phyloP scores from a whole-genome alignment of 2,113 vertebrate genomes.

The Vidua chalybeata region DNA sequence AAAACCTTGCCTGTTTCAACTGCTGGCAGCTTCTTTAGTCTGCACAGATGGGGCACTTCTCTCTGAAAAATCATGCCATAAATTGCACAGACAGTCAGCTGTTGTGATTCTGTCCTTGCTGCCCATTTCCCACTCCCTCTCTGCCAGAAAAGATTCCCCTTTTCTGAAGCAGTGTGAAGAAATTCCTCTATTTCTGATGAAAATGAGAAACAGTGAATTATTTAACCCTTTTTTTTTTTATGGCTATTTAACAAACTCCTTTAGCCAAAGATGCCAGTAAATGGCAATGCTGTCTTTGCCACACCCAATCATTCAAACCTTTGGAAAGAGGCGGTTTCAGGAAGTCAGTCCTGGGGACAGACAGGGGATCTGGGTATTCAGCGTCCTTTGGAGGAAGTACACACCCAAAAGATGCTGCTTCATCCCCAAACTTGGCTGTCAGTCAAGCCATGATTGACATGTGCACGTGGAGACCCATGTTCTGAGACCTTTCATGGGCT shows the following conservation, averaged over 20 bases:
- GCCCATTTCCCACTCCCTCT: not conserved
- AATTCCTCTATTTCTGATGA: not conserved
- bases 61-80: constrained; percentile 26
- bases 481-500: not conserved
- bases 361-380: fast-evolving
- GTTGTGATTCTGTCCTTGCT: constrained; percentile 1
- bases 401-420: not conserved
- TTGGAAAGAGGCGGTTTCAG: not conserved
- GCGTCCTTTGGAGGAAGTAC: not conserved
- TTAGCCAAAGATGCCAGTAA: not conserved
- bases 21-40: not conserved
- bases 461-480: fast-evolving
- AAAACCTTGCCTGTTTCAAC: not conserved
- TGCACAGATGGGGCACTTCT: not conserved
- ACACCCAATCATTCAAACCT: not conserved
- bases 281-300: not conserved
- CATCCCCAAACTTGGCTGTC: not conserved
- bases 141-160: not conserved
- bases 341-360: not conserved
- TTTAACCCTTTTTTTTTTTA: not conserved
- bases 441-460: not conserved
- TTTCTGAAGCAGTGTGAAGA: not conserved
- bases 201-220: not conserved
- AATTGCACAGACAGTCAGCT: constrained; percentile 4
- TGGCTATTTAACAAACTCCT: not conserved